These are phyloP conservation scores for Empidonax traillii DNA, from an alignment of 2,113 vertebrate genomes.

Conservation along the genomic window DNA sequence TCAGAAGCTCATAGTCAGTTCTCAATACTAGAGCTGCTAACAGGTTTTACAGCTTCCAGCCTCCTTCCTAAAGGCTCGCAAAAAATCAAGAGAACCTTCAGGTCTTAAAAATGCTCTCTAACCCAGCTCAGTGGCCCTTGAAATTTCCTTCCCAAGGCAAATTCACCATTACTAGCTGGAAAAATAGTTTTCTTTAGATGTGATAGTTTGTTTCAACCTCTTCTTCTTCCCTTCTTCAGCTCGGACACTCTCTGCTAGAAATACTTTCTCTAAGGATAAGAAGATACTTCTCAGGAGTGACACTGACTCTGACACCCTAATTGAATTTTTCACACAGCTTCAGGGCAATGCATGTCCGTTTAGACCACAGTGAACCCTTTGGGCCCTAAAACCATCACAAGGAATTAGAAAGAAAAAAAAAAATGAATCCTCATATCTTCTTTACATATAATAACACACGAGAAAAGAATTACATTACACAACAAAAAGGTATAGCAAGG, in stretches of 20 bases:
- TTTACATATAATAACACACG: neutral
- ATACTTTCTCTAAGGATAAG: neutral
- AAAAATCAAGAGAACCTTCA: neutral
- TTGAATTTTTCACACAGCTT: neutral
- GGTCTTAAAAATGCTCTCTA: neutral
- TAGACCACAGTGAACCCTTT: neutral
- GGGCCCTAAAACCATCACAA: neutral
- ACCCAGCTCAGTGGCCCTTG: neutral
- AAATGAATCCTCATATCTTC: neutral
- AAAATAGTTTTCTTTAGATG: neutral
- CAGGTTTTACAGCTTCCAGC: neutral
- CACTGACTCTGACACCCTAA: neutral
- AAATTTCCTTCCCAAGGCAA: neutral
- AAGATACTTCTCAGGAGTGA: neutral
- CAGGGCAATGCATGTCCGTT: fast-evolving
- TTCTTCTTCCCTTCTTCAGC: neutral
- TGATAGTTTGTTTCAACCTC: neutral
- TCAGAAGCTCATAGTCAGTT: neutral
- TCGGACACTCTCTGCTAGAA: neutral
- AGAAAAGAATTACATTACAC: neutral
- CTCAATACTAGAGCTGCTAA: neutral
- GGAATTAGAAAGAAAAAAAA: neutral
- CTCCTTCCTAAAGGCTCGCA: neutral
- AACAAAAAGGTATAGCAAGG: neutral
- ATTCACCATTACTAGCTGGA: neutral